Conservation (phyloP, 1,140 invertebrate genomes). For the Calliphora vicina region DNA sequence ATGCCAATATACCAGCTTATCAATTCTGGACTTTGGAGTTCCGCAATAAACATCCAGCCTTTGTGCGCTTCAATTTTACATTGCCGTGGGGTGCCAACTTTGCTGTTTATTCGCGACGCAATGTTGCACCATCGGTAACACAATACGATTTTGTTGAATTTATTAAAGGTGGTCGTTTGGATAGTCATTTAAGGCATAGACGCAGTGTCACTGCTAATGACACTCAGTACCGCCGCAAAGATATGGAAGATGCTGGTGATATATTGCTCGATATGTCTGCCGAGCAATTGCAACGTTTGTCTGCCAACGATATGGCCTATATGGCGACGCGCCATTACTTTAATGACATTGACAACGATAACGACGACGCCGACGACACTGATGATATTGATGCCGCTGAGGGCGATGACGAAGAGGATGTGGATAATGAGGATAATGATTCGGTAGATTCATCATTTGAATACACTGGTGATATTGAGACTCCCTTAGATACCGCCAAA, state of each 20-base stretch:
- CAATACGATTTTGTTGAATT: slow-evolving; percentile 96
- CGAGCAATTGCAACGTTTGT: slow-evolving; percentile 21
- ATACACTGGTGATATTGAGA: slow-evolving; percentile 46
- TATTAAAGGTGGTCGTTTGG: slow-evolving; percentile 81
- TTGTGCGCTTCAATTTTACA: slow-evolving; percentile 89
- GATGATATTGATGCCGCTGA: background rate
- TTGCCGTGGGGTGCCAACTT: slow-evolving; percentile 90
- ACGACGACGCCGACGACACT: slow-evolving; percentile 25
- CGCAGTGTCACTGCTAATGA: slow-evolving; percentile 38
- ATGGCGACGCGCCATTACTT: slow-evolving; percentile 16
- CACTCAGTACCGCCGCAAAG: slow-evolving; percentile 55
- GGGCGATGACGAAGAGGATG: slow-evolving; percentile 19
- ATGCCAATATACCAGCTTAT: slow-evolving; percentile 83
- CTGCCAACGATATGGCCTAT: background rate
- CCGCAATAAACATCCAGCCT: slow-evolving; percentile 85
- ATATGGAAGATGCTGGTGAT: slow-evolving; percentile 53
- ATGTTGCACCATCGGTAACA: slow-evolving; percentile 91
- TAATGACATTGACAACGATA: slow-evolving; percentile 25
- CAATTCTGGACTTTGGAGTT: slow-evolving; percentile 93
- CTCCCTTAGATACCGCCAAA: slow-evolving; percentile 46
- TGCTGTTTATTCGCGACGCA: slow-evolving; percentile 90
- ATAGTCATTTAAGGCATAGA: slow-evolving; percentile 69
- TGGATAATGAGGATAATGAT: slow-evolving; percentile 36
- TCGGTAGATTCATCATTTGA: slow-evolving; percentile 43
- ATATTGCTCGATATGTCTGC: slow-evolving; percentile 41